Percentiles rank a stretch among this genome's conserved stretches.
Conservation (phyloP, 2,797 vertebrate species). For the Sebastes flavidus region DNA sequence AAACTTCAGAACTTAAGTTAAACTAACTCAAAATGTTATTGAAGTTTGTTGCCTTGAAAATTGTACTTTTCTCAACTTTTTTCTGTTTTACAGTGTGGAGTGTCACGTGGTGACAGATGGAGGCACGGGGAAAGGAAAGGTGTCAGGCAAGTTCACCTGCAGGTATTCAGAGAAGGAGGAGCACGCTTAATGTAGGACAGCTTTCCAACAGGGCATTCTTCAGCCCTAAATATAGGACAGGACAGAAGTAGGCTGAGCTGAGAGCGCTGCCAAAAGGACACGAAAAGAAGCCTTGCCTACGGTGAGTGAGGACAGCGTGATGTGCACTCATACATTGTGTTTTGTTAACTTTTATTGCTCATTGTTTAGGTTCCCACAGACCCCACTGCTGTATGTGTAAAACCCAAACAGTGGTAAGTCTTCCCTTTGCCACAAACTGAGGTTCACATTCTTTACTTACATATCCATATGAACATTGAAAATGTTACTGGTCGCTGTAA, state of each 20-base stretch:
- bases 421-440: not conserved
- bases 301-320: not conserved
- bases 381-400: not conserved
- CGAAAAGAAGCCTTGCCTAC: constrained; percentile 38
- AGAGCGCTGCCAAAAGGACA: constrained; percentile 55
- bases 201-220: constrained; percentile 80
- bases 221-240: constrained; percentile 80
- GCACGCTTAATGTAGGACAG: constrained; percentile 79
- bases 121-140: constrained; percentile 17
- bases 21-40: not conserved
- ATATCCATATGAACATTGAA: not conserved
- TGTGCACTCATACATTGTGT: not conserved
- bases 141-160: constrained; percentile 60
- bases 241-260: constrained; percentile 78
- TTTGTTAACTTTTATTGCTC: not conserved
- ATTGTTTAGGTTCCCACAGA: not conserved
- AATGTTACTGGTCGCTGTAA: not conserved
- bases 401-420: not conserved
- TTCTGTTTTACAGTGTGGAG: not conserved
- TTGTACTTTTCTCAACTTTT: not conserved
- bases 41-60: not conserved
- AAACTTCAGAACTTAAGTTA: not conserved
- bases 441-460: not conserved
- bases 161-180: constrained; percentile 55
- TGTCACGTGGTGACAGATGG: constrained; percentile 12